Evolutionary conservation across 2,113 vertebrate species (phyloP).

Genomic region (Poecilia latipinna): DNA sequence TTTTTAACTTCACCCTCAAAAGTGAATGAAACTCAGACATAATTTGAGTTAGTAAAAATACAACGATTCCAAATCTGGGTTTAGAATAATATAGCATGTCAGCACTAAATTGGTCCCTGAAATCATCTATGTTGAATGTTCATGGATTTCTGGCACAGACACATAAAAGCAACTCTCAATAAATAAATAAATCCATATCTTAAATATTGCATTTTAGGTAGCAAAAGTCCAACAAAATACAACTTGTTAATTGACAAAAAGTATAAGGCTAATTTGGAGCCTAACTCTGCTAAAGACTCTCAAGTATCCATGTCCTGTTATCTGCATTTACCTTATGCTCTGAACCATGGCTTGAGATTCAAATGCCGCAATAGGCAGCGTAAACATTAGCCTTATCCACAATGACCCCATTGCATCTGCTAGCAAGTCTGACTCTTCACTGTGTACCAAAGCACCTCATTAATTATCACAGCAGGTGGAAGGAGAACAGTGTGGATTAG

Average conservation of each 20-base stretch:
- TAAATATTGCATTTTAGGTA: neutral
- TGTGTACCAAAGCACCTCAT: slow-evolving; percentile 59
- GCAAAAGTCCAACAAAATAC: neutral
- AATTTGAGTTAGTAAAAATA: neutral
- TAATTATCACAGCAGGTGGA: slow-evolving; percentile 75
- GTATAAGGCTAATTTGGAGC: slow-evolving; percentile 1
- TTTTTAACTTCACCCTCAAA: neutral
- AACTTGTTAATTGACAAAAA: neutral
- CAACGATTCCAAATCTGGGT: neutral
- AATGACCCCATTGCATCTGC: slow-evolving; percentile 53
- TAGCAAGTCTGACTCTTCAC: slow-evolving; percentile 44
- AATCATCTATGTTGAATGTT: neutral
- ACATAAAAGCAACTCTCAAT: neutral
- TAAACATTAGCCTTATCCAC: slow-evolving; percentile 38
- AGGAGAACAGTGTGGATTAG: slow-evolving; percentile 51
- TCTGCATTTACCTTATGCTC: slow-evolving; percentile 23
- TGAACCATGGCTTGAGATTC: slow-evolving; percentile 38
- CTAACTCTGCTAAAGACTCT: neutral
- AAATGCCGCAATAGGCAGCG: slow-evolving; percentile 33
- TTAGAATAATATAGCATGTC: neutral
- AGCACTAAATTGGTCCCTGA: neutral
- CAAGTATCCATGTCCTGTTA: slow-evolving; percentile 13
- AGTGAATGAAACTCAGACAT: neutral
- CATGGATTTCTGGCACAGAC: neutral
- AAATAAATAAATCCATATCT: neutral